Percentiles rank a stretch among this genome's conserved stretches.
Conservation (phyloP, 2,113 vertebrate species). For the Cottus gobio region DNA sequence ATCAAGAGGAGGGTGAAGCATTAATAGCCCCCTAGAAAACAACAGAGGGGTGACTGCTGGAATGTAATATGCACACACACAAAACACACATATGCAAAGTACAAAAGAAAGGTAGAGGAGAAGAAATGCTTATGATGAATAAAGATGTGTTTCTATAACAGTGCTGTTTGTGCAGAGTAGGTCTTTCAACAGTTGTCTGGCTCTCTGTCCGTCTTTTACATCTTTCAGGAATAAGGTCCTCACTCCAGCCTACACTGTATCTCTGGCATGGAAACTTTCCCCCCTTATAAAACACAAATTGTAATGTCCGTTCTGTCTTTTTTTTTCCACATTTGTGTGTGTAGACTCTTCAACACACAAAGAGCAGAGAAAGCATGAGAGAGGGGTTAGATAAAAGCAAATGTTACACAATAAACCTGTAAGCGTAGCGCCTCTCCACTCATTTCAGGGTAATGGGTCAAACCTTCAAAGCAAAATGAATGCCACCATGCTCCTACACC, state of each 20-base stretch:
- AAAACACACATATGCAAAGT: conserved; percentile 13
- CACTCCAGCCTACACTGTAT: conserved; percentile 49
- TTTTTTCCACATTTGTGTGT: conserved; percentile 26
- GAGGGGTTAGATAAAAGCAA: neutral
- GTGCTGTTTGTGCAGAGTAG: conserved; percentile 17
- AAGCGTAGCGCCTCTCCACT: conserved; percentile 17
- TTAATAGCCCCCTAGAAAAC: conserved; percentile 48
- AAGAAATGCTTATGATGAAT: neutral
- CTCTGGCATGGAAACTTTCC: conserved; percentile 53
- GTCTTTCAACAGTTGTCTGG: conserved; percentile 27
- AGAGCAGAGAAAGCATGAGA: conserved; percentile 3
- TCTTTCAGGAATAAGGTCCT: conserved; percentile 51
- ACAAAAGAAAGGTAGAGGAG: neutral
- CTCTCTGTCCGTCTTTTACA: conserved; percentile 49
- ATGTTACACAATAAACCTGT: conserved; percentile 23
- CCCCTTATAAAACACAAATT: conserved; percentile 34
- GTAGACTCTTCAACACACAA: neutral
- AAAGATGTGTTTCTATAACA: neutral
- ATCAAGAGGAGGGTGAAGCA: conserved; percentile 59
- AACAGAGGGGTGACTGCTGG: neutral
- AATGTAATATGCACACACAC: conserved; percentile 7
- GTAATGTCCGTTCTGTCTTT: conserved; percentile 27
- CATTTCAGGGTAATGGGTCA: conserved; percentile 31
- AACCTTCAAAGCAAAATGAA: conserved; percentile 60
- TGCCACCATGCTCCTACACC: conserved; percentile 42